Percentiles rank a stretch among this genome's conserved stretches.
Evolutionary conservation across 1,140 invertebrate species (phyloP).

Genomic region (Solenopsis fugax): DNA sequence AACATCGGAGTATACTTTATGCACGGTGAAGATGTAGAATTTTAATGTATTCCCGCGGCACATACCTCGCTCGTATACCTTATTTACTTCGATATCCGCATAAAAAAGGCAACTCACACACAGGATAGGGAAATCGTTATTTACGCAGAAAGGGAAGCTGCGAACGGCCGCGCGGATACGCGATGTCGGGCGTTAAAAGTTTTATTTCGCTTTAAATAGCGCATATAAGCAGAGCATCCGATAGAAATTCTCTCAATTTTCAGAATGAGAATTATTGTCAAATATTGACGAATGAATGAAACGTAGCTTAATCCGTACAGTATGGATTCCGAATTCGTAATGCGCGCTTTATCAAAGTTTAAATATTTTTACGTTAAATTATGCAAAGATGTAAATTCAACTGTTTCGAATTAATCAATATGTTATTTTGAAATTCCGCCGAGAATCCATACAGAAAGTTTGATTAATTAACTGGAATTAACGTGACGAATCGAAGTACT

Average conservation of each 20-base stretch:
- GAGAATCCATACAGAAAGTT: not conserved
- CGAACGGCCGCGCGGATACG: constrained; percentile 33
- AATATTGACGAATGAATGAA: not conserved
- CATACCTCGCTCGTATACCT: constrained; percentile 25
- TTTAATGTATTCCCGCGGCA: constrained; percentile 47
- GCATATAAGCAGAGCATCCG: not conserved
- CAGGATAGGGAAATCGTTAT: constrained; percentile 39
- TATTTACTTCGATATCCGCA: constrained; percentile 45
- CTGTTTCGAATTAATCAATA: constrained; percentile 3
- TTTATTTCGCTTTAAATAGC: constrained; percentile 20
- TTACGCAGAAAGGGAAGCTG: constrained; percentile 32
- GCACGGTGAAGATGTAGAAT: constrained; percentile 46
- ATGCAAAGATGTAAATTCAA: not conserved
- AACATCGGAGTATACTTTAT: constrained; percentile 71
- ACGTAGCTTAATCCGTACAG: not conserved
- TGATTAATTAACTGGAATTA: not conserved
- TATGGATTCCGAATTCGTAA: not conserved
- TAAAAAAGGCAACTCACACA: constrained; percentile 42
- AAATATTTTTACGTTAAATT: not conserved
- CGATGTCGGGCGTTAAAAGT: constrained; percentile 13
- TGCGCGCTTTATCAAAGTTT: not conserved
- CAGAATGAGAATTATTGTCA: not conserved
- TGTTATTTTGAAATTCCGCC: not conserved
- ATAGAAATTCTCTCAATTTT: constrained; percentile 10
- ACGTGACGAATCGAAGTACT: not conserved